Evolutionary conservation across 2,113 vertebrate species (phyloP).

Genomic region (Phaethon lepturus): DNA sequence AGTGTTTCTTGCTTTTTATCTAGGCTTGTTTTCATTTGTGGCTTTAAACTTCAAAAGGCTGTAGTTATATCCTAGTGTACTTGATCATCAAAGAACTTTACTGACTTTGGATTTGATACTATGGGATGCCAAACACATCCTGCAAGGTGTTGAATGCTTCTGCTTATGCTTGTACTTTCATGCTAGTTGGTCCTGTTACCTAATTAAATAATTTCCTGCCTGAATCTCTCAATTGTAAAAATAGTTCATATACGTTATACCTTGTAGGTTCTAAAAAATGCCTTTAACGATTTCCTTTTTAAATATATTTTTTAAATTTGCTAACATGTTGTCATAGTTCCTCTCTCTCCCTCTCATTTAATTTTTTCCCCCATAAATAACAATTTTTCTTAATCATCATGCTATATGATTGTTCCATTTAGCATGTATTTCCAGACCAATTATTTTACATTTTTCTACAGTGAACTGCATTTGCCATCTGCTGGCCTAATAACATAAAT

Average conservation of each 20-base stretch:
- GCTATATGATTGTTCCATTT: neutral
- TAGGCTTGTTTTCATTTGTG: neutral
- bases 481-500: conserved; percentile 59
- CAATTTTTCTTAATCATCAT: neutral
- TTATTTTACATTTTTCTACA: conserved; percentile 38
- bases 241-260: neutral
- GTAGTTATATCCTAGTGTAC: neutral
- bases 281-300: neutral
- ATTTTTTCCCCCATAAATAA: neutral
- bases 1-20: neutral
- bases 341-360: neutral
- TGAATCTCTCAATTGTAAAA: neutral
- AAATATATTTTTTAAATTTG: neutral
- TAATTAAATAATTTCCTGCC: neutral
- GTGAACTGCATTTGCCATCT: conserved; percentile 60
- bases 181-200: neutral
- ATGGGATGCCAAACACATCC: neutral
- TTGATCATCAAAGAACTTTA: conserved; percentile 7
- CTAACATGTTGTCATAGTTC: neutral
- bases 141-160: neutral
- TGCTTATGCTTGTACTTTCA: neutral
- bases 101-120: neutral
- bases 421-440: neutral
- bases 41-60: conserved; percentile 4
- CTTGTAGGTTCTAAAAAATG: neutral